These are phyloP conservation scores for Notodonta ziczac DNA, from an alignment of 2,888 invertebrate species.

Conservation along the genomic window DNA sequence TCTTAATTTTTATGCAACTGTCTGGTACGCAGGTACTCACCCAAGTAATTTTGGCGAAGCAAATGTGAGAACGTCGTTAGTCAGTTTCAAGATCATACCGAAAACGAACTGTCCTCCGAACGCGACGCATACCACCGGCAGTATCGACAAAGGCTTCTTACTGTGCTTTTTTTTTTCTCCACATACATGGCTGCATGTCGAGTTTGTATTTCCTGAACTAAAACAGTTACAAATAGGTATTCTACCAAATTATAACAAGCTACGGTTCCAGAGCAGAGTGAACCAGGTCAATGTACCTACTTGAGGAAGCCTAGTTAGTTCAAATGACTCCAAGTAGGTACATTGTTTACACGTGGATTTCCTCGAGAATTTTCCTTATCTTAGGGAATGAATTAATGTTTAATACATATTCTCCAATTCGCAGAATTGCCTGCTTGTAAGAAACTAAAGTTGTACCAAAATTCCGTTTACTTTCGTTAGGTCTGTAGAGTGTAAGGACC, in stretches of 20 bases:
- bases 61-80: constrained; percentile 47
- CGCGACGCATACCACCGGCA: constrained; percentile 90
- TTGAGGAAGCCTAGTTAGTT: background rate
- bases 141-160: constrained; percentile 87
- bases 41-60: constrained; percentile 35
- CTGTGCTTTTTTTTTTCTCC: constrained; percentile 10
- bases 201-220: constrained; percentile 14
- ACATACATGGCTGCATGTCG: background rate
- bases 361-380: background rate
- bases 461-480: background rate
- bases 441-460: background rate
- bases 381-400: background rate
- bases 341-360: background rate
- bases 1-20: no score
- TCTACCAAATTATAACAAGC: no score
- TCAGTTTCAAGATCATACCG: constrained; percentile 90
- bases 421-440: background rate
- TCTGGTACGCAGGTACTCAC: constrained; percentile 23
- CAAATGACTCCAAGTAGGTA: no score
- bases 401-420: background rate
- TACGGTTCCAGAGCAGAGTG: no score
- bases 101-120: constrained; percentile 92
- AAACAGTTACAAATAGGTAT: background rate
- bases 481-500: background rate
- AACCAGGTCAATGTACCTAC: no score